Conservation (phyloP, 1,140 invertebrate genomes). For the Dolichoris vasculosae region DNA sequence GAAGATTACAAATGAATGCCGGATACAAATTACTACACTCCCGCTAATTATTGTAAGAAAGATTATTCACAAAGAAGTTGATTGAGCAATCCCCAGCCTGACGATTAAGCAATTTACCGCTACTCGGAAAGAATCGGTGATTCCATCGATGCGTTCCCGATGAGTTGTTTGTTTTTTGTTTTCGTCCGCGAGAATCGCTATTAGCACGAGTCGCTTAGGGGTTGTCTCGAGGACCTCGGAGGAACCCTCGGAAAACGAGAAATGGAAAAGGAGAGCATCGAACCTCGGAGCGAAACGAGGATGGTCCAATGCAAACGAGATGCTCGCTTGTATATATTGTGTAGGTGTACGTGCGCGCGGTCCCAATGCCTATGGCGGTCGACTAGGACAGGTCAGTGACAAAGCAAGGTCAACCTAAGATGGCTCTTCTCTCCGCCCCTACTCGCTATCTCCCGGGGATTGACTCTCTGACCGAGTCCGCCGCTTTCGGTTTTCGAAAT, state of each 20-base stretch:
- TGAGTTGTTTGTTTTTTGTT: too few relatives aligned
- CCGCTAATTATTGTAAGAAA: background rate
- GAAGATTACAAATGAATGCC: background rate
- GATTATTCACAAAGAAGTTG: background rate
- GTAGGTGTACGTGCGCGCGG: conserved; percentile 17
- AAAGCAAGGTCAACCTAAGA: conserved; percentile 68
- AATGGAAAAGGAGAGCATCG: too few relatives aligned
- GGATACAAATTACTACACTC: background rate
- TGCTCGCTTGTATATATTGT: background rate
- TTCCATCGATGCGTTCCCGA: too few relatives aligned
- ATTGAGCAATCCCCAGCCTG: background rate
- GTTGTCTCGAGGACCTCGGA: too few relatives aligned
- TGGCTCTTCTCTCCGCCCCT: conserved; percentile 19
- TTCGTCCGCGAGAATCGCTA: background rate
- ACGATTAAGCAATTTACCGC: background rate
- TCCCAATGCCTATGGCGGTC: conserved; percentile 36
- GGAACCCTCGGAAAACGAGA: too few relatives aligned
- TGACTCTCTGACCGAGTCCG: background rate
- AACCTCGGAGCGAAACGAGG: too few relatives aligned
- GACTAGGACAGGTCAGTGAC: conserved; percentile 74
- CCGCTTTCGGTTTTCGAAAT: background rate
- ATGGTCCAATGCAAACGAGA: background rate
- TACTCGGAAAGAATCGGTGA: background rate
- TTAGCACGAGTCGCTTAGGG: too few relatives aligned
- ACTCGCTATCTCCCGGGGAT: background rate